Percentiles rank a stretch among this genome's conserved stretches.
These are phyloP conservation scores for Battus philenor DNA, from an alignment of 1,140 invertebrate species.

Conservation along the genomic window DNA sequence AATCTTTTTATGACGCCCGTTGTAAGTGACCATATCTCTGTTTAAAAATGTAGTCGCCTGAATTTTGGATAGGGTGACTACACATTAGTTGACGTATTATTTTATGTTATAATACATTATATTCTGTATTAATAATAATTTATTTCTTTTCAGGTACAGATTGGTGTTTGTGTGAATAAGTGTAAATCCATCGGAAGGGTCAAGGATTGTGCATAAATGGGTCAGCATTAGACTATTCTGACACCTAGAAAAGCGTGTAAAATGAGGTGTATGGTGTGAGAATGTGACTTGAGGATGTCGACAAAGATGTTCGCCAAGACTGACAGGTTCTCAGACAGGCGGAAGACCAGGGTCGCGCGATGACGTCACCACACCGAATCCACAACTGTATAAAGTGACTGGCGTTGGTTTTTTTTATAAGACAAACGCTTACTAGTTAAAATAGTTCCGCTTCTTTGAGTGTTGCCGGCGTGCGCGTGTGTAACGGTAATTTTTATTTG, in stretches of 20 bases:
- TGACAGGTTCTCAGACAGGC: conserved; percentile 57
- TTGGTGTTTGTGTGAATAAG: not conserved
- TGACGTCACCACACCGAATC: conserved; percentile 43
- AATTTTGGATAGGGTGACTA: too few relatives aligned
- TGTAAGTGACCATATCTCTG: too few relatives aligned
- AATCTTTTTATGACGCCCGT: not conserved
- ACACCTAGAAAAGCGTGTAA: too few relatives aligned
- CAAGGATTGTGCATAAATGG: not conserved
- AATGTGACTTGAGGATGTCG: conserved; percentile 20
- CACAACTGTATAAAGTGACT: conserved; percentile 56
- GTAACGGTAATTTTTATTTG: conserved; percentile 46
- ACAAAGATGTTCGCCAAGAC: conserved; percentile 51
- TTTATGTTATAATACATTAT: too few relatives aligned
- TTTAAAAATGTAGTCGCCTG: too few relatives aligned
- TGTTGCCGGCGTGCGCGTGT: conserved; percentile 39
- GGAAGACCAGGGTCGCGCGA: conserved; percentile 49
- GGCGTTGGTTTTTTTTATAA: conserved; percentile 30
- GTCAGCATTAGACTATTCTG: not conserved
- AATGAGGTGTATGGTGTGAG: not conserved
- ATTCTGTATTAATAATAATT: not conserved
- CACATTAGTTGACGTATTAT: too few relatives aligned
- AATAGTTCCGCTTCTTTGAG: conserved; percentile 52
- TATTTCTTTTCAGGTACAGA: not conserved
- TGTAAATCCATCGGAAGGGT: not conserved
- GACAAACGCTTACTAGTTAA: conserved; percentile 32